phyloP scores from a whole-genome alignment of 1,140 invertebrate species.

The Pissodes strobi region DNA sequence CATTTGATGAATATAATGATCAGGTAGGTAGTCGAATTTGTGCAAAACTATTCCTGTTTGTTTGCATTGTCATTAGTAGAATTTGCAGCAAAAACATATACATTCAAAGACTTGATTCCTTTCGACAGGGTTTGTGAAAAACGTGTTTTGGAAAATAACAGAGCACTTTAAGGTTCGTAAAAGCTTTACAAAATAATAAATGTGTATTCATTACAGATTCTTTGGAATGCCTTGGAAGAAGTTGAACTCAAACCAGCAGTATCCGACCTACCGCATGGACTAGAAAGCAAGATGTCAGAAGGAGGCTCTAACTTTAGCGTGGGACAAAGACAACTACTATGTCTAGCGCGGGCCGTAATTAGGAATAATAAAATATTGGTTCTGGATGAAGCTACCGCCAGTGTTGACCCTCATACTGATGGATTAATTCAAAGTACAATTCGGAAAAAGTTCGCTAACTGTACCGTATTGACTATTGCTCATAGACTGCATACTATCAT shows the following conservation, averaged over 20 bases:
- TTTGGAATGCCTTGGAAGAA: constrained; percentile 83
- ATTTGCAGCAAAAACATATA: not conserved
- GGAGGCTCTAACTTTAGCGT: constrained; percentile 62
- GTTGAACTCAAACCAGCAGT: constrained; percentile 69
- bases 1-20: constrained; percentile 60
- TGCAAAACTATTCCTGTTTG: not conserved
- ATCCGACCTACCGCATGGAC: constrained; percentile 43
- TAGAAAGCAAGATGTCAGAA: constrained; percentile 64
- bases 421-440: constrained; percentile 66
- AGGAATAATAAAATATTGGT: constrained; percentile 64
- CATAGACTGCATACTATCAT: constrained; percentile 73
- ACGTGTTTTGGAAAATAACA: not conserved
- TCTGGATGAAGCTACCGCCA: constrained; percentile 71
- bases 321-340: constrained; percentile 62
- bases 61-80: not conserved
- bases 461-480: constrained; percentile 74
- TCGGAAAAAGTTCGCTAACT: constrained; percentile 61
- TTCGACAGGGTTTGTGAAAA: not conserved
- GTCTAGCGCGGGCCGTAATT: constrained; percentile 67
- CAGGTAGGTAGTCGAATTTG: constrained; percentile 60
- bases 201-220: constrained; percentile 49
- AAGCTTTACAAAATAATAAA: too few species aligned
- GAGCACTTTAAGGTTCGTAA: not conserved
- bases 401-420: constrained; percentile 66
- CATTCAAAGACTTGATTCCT: not conserved